phyloP scores from a whole-genome alignment of 2,113 vertebrate genomes.

The Microcebus tavaratra region DNA sequence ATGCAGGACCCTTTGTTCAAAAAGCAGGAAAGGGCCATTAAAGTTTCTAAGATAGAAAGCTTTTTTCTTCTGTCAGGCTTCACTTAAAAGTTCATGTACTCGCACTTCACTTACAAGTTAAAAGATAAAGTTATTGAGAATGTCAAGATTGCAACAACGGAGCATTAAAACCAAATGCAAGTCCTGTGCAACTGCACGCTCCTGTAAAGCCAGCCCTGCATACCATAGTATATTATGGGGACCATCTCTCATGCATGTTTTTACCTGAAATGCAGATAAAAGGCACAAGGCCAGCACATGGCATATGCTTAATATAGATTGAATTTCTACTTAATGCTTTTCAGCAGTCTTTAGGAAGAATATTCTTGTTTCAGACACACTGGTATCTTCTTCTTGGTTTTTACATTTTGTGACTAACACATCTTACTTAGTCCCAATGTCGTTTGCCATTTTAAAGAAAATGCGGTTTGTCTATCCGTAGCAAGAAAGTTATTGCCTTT shows the following conservation, averaged over 20 bases:
- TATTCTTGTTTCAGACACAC: not conserved
- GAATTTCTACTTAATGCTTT: not conserved
- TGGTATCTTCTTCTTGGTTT: not conserved
- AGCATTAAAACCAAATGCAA: not conserved
- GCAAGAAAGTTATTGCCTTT: not conserved
- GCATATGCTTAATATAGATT: not conserved
- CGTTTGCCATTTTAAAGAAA: slow-evolving; percentile 45
- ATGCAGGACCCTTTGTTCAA: not conserved
- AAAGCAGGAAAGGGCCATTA: not conserved
- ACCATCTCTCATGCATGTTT: not conserved
- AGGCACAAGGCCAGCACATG: not conserved
- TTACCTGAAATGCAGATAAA: not conserved
- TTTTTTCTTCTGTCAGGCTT: not conserved
- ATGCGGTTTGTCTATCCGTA: not conserved
- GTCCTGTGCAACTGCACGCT: not conserved
- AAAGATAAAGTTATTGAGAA: not conserved
- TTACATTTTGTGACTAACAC: slow-evolving; percentile 1
- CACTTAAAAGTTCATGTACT: not conserved
- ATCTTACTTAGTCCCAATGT: not conserved
- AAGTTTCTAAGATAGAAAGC: not conserved
- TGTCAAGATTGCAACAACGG: not conserved
- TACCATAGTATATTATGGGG: not conserved
- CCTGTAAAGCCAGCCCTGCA: not conserved
- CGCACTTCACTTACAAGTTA: not conserved
- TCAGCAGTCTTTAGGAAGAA: not conserved